phyloP scores from a whole-genome alignment of 2,113 vertebrate species.

The Deroptyus accipitrinus region DNA sequence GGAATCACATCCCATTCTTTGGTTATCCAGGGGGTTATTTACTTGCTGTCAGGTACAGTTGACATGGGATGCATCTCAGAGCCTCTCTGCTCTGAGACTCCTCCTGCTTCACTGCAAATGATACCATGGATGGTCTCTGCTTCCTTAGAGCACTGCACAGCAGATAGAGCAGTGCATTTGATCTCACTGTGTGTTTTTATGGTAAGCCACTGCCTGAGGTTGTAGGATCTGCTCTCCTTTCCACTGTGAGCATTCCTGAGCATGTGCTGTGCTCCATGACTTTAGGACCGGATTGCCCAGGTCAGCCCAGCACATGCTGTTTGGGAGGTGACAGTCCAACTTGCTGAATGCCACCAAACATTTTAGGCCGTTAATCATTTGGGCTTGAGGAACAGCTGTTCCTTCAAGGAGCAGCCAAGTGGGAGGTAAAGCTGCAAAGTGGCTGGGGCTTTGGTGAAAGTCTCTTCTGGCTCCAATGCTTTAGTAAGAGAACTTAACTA shows the following conservation, averaged over 20 bases:
- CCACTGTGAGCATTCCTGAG: neutral
- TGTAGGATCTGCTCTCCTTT: neutral
- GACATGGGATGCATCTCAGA: neutral
- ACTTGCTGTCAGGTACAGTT: neutral
- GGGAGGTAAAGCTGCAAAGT: neutral
- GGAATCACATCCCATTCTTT: neutral
- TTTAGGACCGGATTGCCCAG: neutral
- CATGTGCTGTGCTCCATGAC: neutral
- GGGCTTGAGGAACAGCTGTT: neutral
- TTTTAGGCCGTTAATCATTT: neutral
- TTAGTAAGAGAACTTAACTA: neutral
- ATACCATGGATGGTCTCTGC: rapidly evolving
- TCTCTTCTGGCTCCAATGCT: neutral
- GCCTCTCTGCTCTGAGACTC: neutral
- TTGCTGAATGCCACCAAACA: neutral
- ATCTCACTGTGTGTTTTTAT: neutral
- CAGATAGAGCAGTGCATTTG: neutral
- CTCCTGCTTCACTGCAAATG: neutral
- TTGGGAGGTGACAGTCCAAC: neutral
- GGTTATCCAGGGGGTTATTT: neutral
- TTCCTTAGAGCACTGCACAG: neutral
- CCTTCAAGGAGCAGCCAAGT: neutral
- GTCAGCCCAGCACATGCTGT: rapidly evolving
- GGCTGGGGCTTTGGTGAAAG: neutral
- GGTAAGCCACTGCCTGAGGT: neutral